Percentiles rank a stretch among this genome's conserved stretches.
phyloP scores from a whole-genome alignment of 2,888 invertebrate genomes.

The Formica aserva region DNA sequence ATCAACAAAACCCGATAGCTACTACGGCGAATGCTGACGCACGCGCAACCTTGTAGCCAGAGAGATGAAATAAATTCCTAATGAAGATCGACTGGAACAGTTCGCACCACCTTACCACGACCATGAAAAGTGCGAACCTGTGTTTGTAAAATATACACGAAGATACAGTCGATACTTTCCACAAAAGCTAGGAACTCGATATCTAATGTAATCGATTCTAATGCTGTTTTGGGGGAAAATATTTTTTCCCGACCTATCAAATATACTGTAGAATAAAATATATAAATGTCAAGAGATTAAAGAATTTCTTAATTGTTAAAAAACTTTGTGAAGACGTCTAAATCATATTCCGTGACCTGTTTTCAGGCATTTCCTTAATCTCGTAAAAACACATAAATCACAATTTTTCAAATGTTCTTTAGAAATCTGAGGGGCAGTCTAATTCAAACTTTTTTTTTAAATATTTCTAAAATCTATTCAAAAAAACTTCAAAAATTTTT shows the following conservation, averaged over 20 bases:
- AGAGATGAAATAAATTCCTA: slow-evolving; percentile 59
- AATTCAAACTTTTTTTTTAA: not conserved
- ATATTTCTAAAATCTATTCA: not conserved
- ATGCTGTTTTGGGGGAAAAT: slow-evolving; percentile 4
- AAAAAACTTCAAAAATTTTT: not conserved
- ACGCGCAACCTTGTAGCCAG: slow-evolving; percentile 55
- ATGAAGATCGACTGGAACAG: slow-evolving; percentile 44
- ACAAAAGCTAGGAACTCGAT: slow-evolving; percentile 32
- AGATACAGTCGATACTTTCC: slow-evolving; percentile 7
- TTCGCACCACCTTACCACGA: slow-evolving; percentile 28
- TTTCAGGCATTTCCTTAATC: not conserved
- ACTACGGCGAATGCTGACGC: slow-evolving; percentile 36
- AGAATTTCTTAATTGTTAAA: not conserved
- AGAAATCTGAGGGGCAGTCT: not conserved
- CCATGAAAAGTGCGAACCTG: slow-evolving; percentile 37
- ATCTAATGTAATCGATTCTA: slow-evolving; percentile 27
- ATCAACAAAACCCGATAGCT: slow-evolving; percentile 35
- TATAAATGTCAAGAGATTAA: not conserved
- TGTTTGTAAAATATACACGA: slow-evolving; percentile 28
- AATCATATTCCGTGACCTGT: not conserved
- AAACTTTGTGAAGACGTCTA: not conserved
- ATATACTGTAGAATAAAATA: not conserved
- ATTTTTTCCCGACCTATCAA: not conserved
- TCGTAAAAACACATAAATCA: not conserved
- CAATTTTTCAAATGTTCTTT: not conserved